Evolutionary conservation across 2,113 vertebrate genomes (phyloP).

Genomic region (Phalacrocorax carbo): DNA sequence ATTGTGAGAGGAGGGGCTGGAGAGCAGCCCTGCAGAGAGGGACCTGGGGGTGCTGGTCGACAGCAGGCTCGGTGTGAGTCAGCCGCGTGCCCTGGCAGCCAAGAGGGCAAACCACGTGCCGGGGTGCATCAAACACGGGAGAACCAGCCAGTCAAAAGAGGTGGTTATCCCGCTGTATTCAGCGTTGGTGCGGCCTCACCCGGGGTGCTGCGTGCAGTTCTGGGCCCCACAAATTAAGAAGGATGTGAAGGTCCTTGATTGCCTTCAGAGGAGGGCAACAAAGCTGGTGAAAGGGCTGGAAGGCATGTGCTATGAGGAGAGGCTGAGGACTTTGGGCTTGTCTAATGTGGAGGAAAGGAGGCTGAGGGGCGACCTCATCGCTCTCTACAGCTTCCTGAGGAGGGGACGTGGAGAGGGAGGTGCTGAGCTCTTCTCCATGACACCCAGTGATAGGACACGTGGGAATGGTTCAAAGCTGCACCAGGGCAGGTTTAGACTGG

Average conservation of each 20-base stretch:
- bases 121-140: not conserved
- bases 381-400: not conserved
- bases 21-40: not conserved
- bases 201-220: not conserved
- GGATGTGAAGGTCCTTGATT: not conserved
- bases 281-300: not conserved
- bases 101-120: fast-evolving
- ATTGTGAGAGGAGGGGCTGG: not conserved
- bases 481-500: not conserved
- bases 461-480: not conserved
- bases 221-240: not conserved
- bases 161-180: not conserved
- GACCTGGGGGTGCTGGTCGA: not conserved
- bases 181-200: not conserved
- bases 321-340: not conserved
- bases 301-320: not conserved
- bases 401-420: not conserved
- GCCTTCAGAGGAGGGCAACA: not conserved
- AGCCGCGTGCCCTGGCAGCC: not conserved
- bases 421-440: not conserved
- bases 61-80: fast-evolving
- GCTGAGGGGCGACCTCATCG: not conserved
- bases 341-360: not conserved
- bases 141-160: not conserved
- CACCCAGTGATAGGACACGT: not conserved